Base-by-base conservation (phyloP, 1,140 invertebrate genomes). In the Pseudomyrmex sp. region DNA sequence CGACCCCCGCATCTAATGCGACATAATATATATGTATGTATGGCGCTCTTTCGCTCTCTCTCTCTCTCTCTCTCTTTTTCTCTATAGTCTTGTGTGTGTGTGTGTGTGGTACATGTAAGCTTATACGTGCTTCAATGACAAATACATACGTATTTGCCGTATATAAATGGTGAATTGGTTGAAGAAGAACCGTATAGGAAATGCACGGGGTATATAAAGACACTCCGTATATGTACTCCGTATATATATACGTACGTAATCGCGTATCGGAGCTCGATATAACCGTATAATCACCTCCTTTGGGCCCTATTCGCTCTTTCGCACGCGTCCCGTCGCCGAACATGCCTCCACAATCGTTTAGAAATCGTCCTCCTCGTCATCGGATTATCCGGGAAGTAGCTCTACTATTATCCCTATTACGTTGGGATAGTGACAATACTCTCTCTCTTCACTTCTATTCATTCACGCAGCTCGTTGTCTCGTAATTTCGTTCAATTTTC, bases 1-100 rank as follows among this genome's bases (percentile, higher is more conserved):
- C 80, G 80, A 89, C 61, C 90, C 88, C 90, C 91, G 88, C 85
- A 83, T 77, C 90, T 92, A 92, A 92, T 91, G 84, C 89, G 88
- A 91, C 92, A 92, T 91, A 90, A 86, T 91, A 92, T 91, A 92
- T 90, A 90, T 92, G 87, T 90, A 91, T 13, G 20, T 70, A 7
- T 72, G 54, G 68, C 87, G 86, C 85, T 63, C 76, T 74, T 75
- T 70, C 73, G 59, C 20, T 26, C 58, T 35, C 63, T 59, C 46
- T 56, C 13, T 44, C 73, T 63, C 26, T 26, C 62, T 35, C 63
- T 59, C 46, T 56, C 13, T 35, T 12, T 26, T 7, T 58, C 54
- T 59, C 62, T 13, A 66, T 70, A 80, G 62, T 69, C 58, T 73
- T 12, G 20, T 23, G 20, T 23, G 20, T 23, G 13, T 23, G 20